Evolutionary conservation across 2,113 vertebrate genomes (phyloP), one percentile per base, ranked within the genome.

Genomic region (Leucopsar rothschildi): DNA sequence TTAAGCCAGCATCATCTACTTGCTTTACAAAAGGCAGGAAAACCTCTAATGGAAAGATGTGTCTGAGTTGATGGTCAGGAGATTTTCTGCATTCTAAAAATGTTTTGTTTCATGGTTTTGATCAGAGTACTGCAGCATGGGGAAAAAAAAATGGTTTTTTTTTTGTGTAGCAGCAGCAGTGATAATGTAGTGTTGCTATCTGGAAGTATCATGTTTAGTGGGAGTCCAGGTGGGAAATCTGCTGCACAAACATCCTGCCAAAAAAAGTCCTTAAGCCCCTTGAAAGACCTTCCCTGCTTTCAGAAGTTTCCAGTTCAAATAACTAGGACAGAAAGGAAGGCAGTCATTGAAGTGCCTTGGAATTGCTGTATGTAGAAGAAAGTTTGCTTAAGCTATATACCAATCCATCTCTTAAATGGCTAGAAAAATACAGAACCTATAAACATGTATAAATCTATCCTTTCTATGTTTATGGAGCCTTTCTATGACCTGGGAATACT

Each of bases 71-170:
- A 57, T 37, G 16, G 18, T 40, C 37, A 65, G 40, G 12, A 78
- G 20, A 39, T 64, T 72, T 68, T 89, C 37, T 70, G 16, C 3
- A 1, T 87, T 83, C 57, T 87, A 28, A 61, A 70, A 63, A 76
- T 42, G 0, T 27, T 82, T 42, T 2, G 1, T 7, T 44, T 93
- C 22, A 23, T 35, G 8, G 10, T 64, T 81, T 89, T 91, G 49
- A 79, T 13, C 21, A 72, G 19, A 37, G 5, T 49, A 35, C 17
- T 65, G 37, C 12, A 49, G 9, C 20, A 47, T 44, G 33, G n/a
- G 24, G 3, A 11, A 0, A 5, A 22, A 8, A 40, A 44, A 35
- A 56, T 14, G 19, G 3, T 0, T 75, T 39, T 22, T 39, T 22
- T 27, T 55, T 56, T 59, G 12, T 3, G 12, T 6, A 82, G 33